Evolutionary conservation across 2,113 vertebrate species (phyloP).

Genomic region (Tragelaphus buxtoni): DNA sequence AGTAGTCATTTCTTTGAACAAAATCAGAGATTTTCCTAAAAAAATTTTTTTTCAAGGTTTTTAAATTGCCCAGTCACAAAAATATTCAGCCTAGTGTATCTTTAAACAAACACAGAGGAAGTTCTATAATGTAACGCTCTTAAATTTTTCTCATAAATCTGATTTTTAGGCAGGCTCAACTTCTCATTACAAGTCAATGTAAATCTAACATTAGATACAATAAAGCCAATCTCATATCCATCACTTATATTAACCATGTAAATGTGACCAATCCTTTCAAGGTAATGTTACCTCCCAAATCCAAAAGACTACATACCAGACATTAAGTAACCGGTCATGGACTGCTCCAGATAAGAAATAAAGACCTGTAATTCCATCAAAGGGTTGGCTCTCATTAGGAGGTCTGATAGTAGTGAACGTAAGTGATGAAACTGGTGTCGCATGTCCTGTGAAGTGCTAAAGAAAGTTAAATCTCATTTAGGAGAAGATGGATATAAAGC

Average conservation of each 20-base stretch:
- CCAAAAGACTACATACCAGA: slow-evolving; percentile 88
- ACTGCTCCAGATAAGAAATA: slow-evolving; percentile 96
- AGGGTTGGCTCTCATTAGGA: slow-evolving; percentile 83
- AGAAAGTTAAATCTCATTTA: slow-evolving; percentile 49
- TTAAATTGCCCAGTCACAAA: background rate
- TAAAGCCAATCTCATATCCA: background rate
- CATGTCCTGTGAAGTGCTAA: slow-evolving; percentile 97
- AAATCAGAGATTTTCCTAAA: background rate
- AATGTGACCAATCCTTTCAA: background rate
- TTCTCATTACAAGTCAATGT: background rate
- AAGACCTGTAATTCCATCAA: slow-evolving; percentile 89
- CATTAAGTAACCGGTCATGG: slow-evolving; percentile 93
- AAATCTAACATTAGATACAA: background rate
- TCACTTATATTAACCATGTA: background rate
- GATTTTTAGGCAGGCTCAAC: background rate
- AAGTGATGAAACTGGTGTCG: slow-evolving; percentile 92
- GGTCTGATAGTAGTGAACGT: slow-evolving; percentile 91
- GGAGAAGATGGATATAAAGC: background rate
- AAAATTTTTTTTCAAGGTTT: background rate
- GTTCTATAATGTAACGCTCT: background rate
- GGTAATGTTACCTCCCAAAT: background rate
- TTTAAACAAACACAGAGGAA: background rate
- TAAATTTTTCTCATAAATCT: background rate
- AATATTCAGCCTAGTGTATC: background rate
- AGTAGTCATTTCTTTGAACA: background rate